A percentile compares a stretch with the other conserved stretches of the same genome.
Conservation (phyloP, 2,113 vertebrate genomes). For the Pardalotus punctatus region DNA sequence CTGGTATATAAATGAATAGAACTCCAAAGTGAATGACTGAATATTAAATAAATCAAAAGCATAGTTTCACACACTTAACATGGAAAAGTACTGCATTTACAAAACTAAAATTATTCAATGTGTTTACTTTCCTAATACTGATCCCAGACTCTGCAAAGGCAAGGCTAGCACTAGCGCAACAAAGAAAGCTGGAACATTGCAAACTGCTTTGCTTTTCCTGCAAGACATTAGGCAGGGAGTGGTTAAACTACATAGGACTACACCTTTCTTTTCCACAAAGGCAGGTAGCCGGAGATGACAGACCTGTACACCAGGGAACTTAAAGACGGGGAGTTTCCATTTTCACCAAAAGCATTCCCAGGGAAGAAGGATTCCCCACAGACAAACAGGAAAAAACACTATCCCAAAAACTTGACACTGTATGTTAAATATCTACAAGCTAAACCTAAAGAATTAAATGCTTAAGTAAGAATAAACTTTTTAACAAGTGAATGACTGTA, state of each 20-base stretch:
- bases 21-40: neutral
- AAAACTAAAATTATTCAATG: neutral
- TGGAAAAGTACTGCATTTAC: neutral
- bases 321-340: neutral
- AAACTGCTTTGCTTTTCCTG: neutral
- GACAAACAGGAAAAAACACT: neutral
- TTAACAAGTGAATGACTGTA: neutral
- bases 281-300: neutral
- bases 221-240: neutral
- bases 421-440: neutral
- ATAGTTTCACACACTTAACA: neutral
- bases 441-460: neutral
- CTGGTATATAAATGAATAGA: neutral
- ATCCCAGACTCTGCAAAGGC: neutral
- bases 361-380: neutral
- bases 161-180: neutral
- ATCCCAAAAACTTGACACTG: neutral
- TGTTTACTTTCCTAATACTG: neutral
- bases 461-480: neutral
- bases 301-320: neutral
- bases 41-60: conserved; percentile 1
- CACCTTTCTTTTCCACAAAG: neutral
- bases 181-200: neutral
- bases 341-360: neutral
- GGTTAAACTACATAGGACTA: neutral